phyloP scores from a whole-genome alignment of 2,888 invertebrate genomes.

The Polydesmus complanatus region DNA sequence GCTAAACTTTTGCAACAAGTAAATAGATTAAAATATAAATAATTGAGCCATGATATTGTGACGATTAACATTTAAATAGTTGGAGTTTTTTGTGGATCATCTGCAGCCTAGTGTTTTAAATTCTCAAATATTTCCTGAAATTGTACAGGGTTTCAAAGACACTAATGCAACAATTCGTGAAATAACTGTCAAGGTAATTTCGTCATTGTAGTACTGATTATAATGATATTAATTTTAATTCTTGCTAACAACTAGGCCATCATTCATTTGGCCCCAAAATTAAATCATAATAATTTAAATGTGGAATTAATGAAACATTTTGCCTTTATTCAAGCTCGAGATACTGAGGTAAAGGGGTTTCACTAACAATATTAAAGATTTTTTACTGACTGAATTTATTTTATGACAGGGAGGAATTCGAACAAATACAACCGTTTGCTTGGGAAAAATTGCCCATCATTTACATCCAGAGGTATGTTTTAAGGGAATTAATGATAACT shows the following conservation, averaged over 20 bases:
- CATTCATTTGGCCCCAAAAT: slow-evolving; percentile 86
- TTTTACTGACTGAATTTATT: too few species aligned
- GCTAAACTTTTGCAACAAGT: slow-evolving; percentile 79
- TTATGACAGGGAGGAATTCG: slow-evolving; percentile 55
- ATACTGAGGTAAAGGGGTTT: slow-evolving; percentile 41
- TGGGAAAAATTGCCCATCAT: slow-evolving; percentile 92
- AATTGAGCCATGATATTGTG: neutral
- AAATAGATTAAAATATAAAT: neutral
- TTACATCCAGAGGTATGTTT: slow-evolving; percentile 54
- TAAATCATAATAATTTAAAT: slow-evolving; percentile 94
- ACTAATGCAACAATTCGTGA: slow-evolving; percentile 94
- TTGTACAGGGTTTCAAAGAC: slow-evolving; percentile 89
- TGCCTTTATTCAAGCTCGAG: slow-evolving; percentile 84
- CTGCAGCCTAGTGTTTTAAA: slow-evolving; percentile 54
- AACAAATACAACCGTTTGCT: slow-evolving; percentile 95
- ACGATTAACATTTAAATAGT: slow-evolving; percentile 55
- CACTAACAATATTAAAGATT: too few species aligned
- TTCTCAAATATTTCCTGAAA: slow-evolving; percentile 85
- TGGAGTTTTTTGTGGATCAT: slow-evolving; percentile 65
- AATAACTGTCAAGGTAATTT: slow-evolving; percentile 84
- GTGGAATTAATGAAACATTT: slow-evolving; percentile 92
- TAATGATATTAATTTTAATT: too few species aligned
- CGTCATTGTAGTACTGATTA: too few species aligned
- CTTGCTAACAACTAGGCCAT: too few species aligned
- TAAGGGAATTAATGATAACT: neutral